Base-by-base conservation (phyloP, 2,888 invertebrate genomes). In the Athalia rosae region DNA sequence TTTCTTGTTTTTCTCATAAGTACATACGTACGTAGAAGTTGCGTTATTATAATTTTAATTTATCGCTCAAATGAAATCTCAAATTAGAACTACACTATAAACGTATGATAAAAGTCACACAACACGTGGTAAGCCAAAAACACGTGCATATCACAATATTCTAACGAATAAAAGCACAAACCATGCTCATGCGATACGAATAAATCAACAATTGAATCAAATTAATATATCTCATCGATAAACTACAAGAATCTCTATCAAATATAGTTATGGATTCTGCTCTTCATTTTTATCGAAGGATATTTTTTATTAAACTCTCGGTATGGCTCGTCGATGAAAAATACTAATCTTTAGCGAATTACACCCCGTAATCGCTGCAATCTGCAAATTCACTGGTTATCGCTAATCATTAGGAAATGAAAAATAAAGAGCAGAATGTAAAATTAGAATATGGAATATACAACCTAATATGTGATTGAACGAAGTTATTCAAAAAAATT, bases 111-210 rank as follows among this genome's bases (percentile, higher is more conserved):
- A 28, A 28, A 28, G 28, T 28, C 28, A 28, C 28, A 28, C 28
- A 59, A 50, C 69, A 53, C 69, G 41, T 56, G n/a, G 56, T 69
- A 69, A 69, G 69, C 69, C 50, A 69, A 53, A 69, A 50, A 69
- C 69, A 61, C 15, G 28, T 13, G 56, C 43, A 53, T 48, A 69
- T 69, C 56, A n/a, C 58, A 71, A 11, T 6, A n/a, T 9, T 41
- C 7, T 5, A 4, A 11, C 4, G 7, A 56, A 58, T 43, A 58
- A 45, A 71, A 71, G 71, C 71, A 45, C 45, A 71, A 71, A 71
- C 13, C 71, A 71, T 71, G 71, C 71, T 9, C 71, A 71, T 71
- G 71, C 71, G 13, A 43, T 63, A 11, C 3, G 15, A 28, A 66
- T 9, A 48, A 3, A n/a, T 8, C 4, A 66, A 48, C 48, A 48